phyloP scores from a whole-genome alignment of 2,888 invertebrate genomes.

The Eueremaeus valkanovi region DNA sequence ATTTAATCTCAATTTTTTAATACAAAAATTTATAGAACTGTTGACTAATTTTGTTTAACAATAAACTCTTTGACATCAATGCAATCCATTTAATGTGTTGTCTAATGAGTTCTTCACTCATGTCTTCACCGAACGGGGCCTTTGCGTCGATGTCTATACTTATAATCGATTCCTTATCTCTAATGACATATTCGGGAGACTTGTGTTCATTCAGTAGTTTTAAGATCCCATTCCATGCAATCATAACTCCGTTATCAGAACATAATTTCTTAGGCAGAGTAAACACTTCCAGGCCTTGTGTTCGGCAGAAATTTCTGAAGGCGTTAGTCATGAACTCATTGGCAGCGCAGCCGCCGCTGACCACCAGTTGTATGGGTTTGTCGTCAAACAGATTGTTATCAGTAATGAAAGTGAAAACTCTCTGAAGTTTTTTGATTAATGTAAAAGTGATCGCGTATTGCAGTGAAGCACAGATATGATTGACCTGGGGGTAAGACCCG shows the following conservation, averaged over 20 bases:
- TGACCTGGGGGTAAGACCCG: constrained; percentile 45
- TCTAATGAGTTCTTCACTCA: constrained; percentile 59
- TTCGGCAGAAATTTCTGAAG: constrained; percentile 64
- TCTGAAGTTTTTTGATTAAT: constrained; percentile 72
- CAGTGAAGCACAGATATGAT: constrained; percentile 79
- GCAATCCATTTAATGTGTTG: constrained; percentile 60
- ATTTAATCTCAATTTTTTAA: background rate
- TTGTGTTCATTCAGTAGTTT: constrained; percentile 34
- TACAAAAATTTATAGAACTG: background rate
- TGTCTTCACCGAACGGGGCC: constrained; percentile 61
- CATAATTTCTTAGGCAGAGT: constrained; percentile 80
- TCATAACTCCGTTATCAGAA: constrained; percentile 98
- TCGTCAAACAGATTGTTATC: background rate
- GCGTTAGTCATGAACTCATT: constrained; percentile 74
- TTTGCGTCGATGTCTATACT: constrained; percentile 25
- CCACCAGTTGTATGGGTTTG: constrained; percentile 58
- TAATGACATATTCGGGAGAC: constrained; percentile 5
- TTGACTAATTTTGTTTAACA: background rate
- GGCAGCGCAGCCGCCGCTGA: constrained; percentile 95
- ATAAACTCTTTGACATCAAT: constrained; percentile 45
- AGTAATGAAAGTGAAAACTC: constrained; percentile 72
- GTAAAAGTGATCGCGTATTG: constrained; percentile 71
- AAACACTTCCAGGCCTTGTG: constrained; percentile 58
- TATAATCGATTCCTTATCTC: constrained; percentile 14
- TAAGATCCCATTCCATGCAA: constrained; percentile 66